Evolutionary conservation across 2,888 invertebrate genomes (phyloP), one percentile per base, ranked within the genome.

Genomic region (Andrena minutula): DNA sequence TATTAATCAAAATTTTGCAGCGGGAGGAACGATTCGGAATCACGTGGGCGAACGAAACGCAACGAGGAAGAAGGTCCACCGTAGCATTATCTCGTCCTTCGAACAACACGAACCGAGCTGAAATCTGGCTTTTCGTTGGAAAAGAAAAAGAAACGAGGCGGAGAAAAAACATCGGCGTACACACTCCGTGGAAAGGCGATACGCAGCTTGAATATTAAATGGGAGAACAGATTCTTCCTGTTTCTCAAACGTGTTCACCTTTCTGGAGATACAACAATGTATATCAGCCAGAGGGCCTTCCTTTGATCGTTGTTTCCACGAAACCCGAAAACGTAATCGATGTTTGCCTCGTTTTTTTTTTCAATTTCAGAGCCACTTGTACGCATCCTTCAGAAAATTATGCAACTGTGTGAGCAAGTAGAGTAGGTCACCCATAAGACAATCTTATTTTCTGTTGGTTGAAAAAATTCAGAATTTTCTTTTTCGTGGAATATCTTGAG

Each of bases 171-270:
- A 16, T 20, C 12, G 12, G 3, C 5, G 53, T 32, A 6, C n/a
- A 20, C 7, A 16, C 6, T 53, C 32, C 23, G 47, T 47, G 58
- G 23, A 70, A 60, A 70, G 58, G 20, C 20, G 41, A 30, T 20
- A 70, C 47, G 47, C 58, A 6, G 28, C 10, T 30, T 58, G 70
- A 70, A 60, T 70, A 70, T 60, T 30, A 47, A 2, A 70, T 69
- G 10, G n/a, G 5, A 26, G 56, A 20, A 41, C 64, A 7, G 1
- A 68, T 56, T 4, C 53, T 56, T 68, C 68, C 68, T 53, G 35
- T 68, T 56, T 66, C 8, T 23, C 51, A 41, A 66, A 58, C 26
- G 53, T 56, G 26, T 10, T 23, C 53, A 23, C 41, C 41, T 16
- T 51, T 51, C 7, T 8, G 51, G n/a, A 7, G n/a, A 8, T 51